Percentiles rank a stretch among this genome's conserved stretches.
Conservation (phyloP, 2,113 vertebrate species). For the Xyrauchen texanus region DNA sequence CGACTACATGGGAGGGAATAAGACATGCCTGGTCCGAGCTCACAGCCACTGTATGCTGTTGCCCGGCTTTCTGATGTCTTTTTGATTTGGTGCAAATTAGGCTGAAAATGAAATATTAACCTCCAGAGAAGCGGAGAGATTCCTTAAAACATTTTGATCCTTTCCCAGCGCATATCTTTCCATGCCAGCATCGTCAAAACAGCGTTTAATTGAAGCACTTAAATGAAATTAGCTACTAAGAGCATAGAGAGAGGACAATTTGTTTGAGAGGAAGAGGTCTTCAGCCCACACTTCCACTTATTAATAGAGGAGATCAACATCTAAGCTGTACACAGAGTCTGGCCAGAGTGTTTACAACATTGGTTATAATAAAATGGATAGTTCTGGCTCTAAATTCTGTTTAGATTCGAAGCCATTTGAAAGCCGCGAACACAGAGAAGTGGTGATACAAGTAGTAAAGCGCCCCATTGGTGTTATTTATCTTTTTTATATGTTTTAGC, state of each 20-base stretch:
- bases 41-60: not conserved
- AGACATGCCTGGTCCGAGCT: no score
- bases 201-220: constrained; percentile 49
- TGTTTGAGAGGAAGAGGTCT: constrained; percentile 7
- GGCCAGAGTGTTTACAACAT: not conserved
- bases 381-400: no score
- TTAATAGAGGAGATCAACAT: not conserved
- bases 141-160: constrained; percentile 37
- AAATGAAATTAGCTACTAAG: constrained; percentile 47
- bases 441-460: no score
- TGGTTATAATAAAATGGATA: not conserved
- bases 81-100: constrained; percentile 20
- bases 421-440: no score
- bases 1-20: no score
- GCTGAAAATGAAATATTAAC: constrained; percentile 57
- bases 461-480: no score
- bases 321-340: no score
- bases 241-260: constrained; percentile 40
- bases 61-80: not conserved
- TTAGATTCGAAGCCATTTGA: no score
- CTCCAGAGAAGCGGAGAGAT: constrained; percentile 39
- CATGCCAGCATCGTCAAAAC: constrained; percentile 43
- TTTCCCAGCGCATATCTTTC: constrained; percentile 18
- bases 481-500: no score
- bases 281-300: not conserved